These are phyloP conservation scores for Aleiodes sp. DNA, from an alignment of 1,140 invertebrate genomes.

Conservation along the genomic window DNA sequence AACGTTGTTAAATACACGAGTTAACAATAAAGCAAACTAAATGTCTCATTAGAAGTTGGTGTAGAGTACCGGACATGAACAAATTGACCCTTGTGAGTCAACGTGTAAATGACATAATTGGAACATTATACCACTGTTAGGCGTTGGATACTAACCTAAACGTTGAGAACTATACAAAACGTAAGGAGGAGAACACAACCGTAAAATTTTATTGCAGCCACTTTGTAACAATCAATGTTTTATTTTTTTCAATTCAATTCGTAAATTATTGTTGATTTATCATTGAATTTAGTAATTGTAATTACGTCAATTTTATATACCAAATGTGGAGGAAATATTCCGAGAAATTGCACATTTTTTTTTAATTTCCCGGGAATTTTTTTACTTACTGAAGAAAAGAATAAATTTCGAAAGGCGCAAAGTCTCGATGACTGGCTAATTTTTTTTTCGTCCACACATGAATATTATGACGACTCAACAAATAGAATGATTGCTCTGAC, in stretches of 20 bases:
- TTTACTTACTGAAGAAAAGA: background rate
- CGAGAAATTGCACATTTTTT: too few species aligned
- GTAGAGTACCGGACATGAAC: slow-evolving; percentile 45
- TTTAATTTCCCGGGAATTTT: too few species aligned
- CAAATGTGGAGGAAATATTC: too few species aligned
- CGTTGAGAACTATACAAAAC: slow-evolving; percentile 18
- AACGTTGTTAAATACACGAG: too few species aligned
- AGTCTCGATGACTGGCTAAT: slow-evolving; percentile 46
- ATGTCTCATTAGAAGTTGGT: slow-evolving; percentile 10
- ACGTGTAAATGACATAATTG: slow-evolving; percentile 57
- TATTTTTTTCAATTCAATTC: slow-evolving; percentile 10
- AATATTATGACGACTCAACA: slow-evolving; percentile 51
- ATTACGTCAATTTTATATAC: background rate
- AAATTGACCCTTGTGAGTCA: slow-evolving; percentile 54
- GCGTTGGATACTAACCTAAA: slow-evolving; percentile 37
- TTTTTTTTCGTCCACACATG: slow-evolving; percentile 63
- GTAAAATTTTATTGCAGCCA: slow-evolving; percentile 28
- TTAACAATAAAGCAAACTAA: background rate
- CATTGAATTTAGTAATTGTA: background rate
- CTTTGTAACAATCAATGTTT: slow-evolving; percentile 33
- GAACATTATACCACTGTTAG: slow-evolving; percentile 51
- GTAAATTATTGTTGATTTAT: slow-evolving; percentile 13
- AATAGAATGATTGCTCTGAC: slow-evolving; percentile 62
- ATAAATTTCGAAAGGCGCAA: slow-evolving; percentile 53
- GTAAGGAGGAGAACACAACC: slow-evolving; percentile 24